These are phyloP conservation scores for Parnassius orleans DNA, from an alignment of 2,888 invertebrate genomes.

Conservation along the genomic window DNA sequence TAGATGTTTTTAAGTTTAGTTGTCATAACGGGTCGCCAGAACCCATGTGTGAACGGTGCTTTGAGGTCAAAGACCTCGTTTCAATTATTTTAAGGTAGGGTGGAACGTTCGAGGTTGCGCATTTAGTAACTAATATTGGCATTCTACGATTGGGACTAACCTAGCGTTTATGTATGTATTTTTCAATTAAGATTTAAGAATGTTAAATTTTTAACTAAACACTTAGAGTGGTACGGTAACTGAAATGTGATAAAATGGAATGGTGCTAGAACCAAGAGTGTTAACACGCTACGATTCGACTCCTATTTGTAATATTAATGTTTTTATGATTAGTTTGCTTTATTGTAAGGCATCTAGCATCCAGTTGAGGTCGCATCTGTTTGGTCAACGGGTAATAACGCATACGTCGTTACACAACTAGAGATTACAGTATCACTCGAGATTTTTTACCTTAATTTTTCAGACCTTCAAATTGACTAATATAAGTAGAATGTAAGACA, in stretches of 20 bases:
- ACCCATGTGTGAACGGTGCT: slow-evolving; percentile 59
- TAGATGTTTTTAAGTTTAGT: slow-evolving; percentile 59
- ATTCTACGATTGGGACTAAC: slow-evolving; percentile 82
- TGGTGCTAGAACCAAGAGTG: slow-evolving; percentile 82
- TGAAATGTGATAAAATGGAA: slow-evolving; percentile 82
- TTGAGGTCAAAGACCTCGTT: slow-evolving; percentile 68
- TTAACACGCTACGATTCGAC: slow-evolving; percentile 81
- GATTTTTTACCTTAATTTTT: slow-evolving; percentile 67
- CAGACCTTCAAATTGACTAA: slow-evolving; percentile 73
- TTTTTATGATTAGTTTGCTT: slow-evolving; percentile 77
- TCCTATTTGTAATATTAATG: slow-evolving; percentile 77
- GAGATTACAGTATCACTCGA: slow-evolving; percentile 81
- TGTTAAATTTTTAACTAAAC: slow-evolving; percentile 82
- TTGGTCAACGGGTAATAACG: slow-evolving; percentile 57
- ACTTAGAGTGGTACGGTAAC: slow-evolving; percentile 82
- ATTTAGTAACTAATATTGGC: slow-evolving; percentile 81
- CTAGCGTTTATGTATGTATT: slow-evolving; percentile 80
- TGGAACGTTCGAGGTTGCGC: slow-evolving; percentile 74
- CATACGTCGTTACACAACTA: slow-evolving; percentile 57
- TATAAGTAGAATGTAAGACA: slow-evolving; percentile 69
- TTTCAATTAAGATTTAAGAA: slow-evolving; percentile 80
- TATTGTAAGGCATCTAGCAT: slow-evolving; percentile 78
- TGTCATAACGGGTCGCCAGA: slow-evolving; percentile 42
- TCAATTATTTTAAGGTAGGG: slow-evolving; percentile 71
- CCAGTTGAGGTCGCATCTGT: slow-evolving; percentile 70